Evolutionary conservation across 2,797 vertebrate species (phyloP), one percentile per base, ranked within the genome.

Genomic region (Lophotriccus pileatus): DNA sequence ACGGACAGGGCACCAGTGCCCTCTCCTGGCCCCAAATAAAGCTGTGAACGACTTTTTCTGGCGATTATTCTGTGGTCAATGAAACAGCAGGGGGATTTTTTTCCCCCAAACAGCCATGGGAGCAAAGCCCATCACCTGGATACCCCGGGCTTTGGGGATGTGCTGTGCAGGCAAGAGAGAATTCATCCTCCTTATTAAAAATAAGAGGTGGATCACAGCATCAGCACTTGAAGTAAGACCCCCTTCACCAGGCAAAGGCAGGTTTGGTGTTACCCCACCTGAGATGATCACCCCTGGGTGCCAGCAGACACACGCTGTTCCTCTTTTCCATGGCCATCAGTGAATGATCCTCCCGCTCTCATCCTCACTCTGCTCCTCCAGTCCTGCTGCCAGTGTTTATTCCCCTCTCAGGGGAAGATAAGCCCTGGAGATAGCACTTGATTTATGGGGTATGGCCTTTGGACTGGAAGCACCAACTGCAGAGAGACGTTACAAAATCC

Each of bases 11-110:
- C n/a, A 70, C 87, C 93, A 94, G 89, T 94, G 96, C 93, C 95
- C 93, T 88, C 95, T 96, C 94, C 96, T 88, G 95, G 95, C 60
- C 70, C 82, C 81, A 53, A 5, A 60, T 60, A 36, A 36, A 14
- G 52, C 52, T 14, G 46, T 14, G 66, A 66, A 41, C 24, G 4
- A 4, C 25, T 69, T 44, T 14, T 39, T 6, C 55, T 6, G 17
- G 2, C 37, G 49, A 0, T 15, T 64, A 7, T 3, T 41, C 49
- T 30, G 28, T 7, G 18, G 16, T 11, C 28, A 25, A 0, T 2
- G 27, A 47, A 84, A 34, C 34, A 30, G 16, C 14, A 12, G 14
- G 36, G 12, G 0, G 2, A n/a, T 18, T 24, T 62, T 86, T 82
- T 41, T 19, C 56, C 16, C 41, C 46, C 53, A 64, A 5, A 59